Base-by-base conservation (phyloP, 2,888 invertebrate species). In the Cataglyphis livida region DNA sequence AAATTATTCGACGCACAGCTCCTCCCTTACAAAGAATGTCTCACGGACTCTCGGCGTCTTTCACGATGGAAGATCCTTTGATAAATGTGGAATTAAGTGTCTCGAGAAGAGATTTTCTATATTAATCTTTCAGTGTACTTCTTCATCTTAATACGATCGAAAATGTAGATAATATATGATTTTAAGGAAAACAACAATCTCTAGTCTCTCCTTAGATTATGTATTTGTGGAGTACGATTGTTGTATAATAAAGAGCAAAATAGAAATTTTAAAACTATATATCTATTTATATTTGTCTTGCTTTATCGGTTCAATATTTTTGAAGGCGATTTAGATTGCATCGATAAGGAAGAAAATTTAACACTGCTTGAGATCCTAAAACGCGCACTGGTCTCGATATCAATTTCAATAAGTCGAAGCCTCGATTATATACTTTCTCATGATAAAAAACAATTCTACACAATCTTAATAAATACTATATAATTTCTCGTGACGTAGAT, bases 381-480 rank as follows among this genome's bases (percentile, higher is more conserved):
- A 76, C 41, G 51, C n/a, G 12, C 9, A 15, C 18, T 65, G 51
- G 38, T 28, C 41, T 57, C 54, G 10, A 41, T 18, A 41, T 76
- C 41, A 54, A 65, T 66, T 28, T n/a, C 65, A n/a, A 57, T 78
- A 66, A 76, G 21, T 5, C 41, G 28, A 76, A 51, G 0, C 18
- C 9, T 35, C 35, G 51, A 75, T 75, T 54, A 75, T 7, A 65
- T 32, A 18, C 28, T 61, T 28, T 61, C 32, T 61, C n/a, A 2
- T 5, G 15, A 74, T 74, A 12, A 5, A 44, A 62, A 74, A 28
- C 41, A 62, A 51, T 48, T 3, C 12, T 54, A 15, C 0, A 28
- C 12, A 66, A 75, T 75, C 18, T 65, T 57, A 78, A 78, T 41
- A 6, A 76, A 76, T 78, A 57, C 59, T 62, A 10, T 62, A 10